Evolutionary conservation across 2,888 invertebrate species (phyloP), one percentile per base, ranked within the genome.

Genomic region (Ametastegia equiseti): DNA sequence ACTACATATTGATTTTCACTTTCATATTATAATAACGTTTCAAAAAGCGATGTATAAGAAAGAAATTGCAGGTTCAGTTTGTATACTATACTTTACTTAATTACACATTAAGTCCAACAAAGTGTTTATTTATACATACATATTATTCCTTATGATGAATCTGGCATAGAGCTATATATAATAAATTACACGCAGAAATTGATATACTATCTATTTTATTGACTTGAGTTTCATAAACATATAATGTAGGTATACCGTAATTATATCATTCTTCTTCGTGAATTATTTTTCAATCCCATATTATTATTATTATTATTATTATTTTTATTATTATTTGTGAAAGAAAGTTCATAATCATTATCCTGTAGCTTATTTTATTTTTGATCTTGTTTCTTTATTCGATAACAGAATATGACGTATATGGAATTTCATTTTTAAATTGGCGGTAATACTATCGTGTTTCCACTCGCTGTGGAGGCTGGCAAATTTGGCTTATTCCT

Each of bases 361-460:
- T 13, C 27, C 5, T 30, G 11, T 15, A 60, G 42, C 27, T 27
- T 27, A 30, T 60, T 60, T 0, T 60, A 9, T 54, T 54, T 23
- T 54, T 60, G 3, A 15, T 60, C 23, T 60, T 60, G 15, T 60
- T n/a, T 60, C 30, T 60, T 30, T 4, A 60, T 60, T 30, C 60
- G 54, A 23, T 7, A 0, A 54, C 15, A 23, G 23, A 1, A 23
- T 19, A 54, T n/a, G n/a, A n/a, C n/a, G 9, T 60, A 5, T 13
- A 60, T 23, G 13, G 0, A 67, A 39, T 63, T 13, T 54, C 19
- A 1, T 54, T 2, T 13, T 83, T 63, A 85, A 71, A 87, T 84
- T 15, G 83, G 78, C 36, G 87, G 87, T 65, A 86, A 83, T 54
- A 83, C 63, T 33, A 84, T 82, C 60, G 80, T 39, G 75, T 85